Evolutionary conservation across 2,888 invertebrate species (phyloP), one percentile per base, ranked within the genome.

Genomic region (Ochropacha duplaris): DNA sequence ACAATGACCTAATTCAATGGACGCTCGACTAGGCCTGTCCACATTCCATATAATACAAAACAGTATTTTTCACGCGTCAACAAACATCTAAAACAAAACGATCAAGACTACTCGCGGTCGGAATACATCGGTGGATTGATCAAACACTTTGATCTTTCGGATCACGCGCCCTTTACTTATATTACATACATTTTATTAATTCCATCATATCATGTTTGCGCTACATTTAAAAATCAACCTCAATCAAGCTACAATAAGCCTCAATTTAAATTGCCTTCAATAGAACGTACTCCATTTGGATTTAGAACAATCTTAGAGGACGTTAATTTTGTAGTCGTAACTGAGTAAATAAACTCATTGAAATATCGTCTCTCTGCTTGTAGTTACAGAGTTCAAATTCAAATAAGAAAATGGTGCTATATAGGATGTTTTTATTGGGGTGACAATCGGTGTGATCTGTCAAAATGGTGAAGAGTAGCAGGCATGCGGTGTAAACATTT

Each of bases 121-220:
- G 69, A 73, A 76, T 66, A 66, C 81, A 83, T 81, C 84, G 81
- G 81, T 82, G 83, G 83, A 82, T 81, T 79, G 85, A 87, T 87
- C 87, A 80, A 84, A 83, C 81, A 78, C 90, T 90, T 91, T 91
- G 90, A 91, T 90, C 87, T 90, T 78, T 71, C 68, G 75, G 79
- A 88, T 88, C 87, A 83, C 86, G 86, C 88, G 88, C 87, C 90
- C 84, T 87, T 87, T 86, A 88, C 88, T 88, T 85, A 87, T 87
- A 88, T 87, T 87, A 87, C 86, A 80, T 76, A 72, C 75, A 76
- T 81, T 82, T 78, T 79, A 78, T 75, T 66, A 72, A 72, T 76
- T 78, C 73, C 76, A 79, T 73, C 76, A 70, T 78, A 78, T 71
- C 62, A 58, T 60, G 34, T 52, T 44, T 24, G 56, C n/a, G 6